phyloP scores from a whole-genome alignment of 2,113 vertebrate genomes.

The Martes martes region DNA sequence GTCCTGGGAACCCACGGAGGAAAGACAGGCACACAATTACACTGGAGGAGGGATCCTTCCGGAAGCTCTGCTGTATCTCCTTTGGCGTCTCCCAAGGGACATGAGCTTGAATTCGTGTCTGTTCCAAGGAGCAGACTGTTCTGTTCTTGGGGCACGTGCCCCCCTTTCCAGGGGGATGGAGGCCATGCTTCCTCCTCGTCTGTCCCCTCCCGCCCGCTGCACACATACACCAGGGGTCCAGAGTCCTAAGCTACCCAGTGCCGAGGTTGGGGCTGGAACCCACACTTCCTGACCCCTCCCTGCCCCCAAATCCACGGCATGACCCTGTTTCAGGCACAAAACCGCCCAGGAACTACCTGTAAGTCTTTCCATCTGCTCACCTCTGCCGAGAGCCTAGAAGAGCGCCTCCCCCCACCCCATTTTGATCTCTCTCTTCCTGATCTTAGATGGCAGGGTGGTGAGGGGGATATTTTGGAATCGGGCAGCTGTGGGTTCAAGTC shows the following conservation, averaged over 20 bases:
- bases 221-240: too few relatives aligned
- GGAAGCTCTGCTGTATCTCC: background rate
- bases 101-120: background rate
- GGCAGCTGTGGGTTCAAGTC: background rate
- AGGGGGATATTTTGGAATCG: background rate
- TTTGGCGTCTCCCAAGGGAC: background rate
- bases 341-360: background rate
- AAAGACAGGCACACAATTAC: background rate
- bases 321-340: background rate
- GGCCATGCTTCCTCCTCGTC: background rate
- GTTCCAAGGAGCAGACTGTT: background rate
- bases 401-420: background rate
- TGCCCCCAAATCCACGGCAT: fast-evolving
- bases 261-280: background rate
- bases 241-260: background rate
- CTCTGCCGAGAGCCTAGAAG: background rate
- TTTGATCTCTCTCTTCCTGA: background rate
- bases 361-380: fast-evolving
- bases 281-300: fast-evolving
- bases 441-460: background rate
- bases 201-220: fast-evolving
- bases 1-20: background rate
- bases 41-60: fast-evolving
- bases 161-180: background rate
- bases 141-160: background rate